phyloP scores from a whole-genome alignment of 2,888 invertebrate species.

The Ommatoiulus sabulosus region DNA sequence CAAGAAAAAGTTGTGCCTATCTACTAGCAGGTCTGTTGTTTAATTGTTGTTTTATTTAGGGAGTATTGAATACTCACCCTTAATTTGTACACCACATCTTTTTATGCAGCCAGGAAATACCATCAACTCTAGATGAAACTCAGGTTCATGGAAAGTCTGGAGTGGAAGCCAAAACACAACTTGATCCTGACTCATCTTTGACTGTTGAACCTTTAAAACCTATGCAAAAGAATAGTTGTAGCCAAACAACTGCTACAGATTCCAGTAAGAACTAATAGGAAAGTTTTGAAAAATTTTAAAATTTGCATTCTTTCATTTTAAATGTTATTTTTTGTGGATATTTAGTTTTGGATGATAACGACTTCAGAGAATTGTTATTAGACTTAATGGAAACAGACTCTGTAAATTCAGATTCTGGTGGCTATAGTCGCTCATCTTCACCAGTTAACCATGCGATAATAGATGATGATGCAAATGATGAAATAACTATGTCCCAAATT shows the following conservation, averaged over 20 bases:
- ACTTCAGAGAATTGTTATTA: conserved; percentile 25
- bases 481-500: conserved; percentile 50
- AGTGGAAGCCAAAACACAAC: background rate
- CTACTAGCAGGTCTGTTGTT: background rate
- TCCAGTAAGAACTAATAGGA: background rate
- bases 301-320: background rate
- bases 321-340: background rate
- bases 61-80: background rate
- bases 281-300: background rate
- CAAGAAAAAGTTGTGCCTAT: background rate
- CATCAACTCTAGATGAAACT: background rate
- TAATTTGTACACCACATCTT: background rate
- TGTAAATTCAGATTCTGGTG: background rate
- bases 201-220: background rate
- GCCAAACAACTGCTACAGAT: background rate
- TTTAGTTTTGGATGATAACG: conserved; percentile 12
- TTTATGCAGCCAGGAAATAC: conserved; percentile 23
- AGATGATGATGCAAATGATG: conserved; percentile 63
- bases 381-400: background rate
- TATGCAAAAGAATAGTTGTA: background rate
- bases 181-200: background rate
- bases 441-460: background rate
- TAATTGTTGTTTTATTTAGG: background rate
- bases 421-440: background rate
- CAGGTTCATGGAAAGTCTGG: conserved; percentile 47